These are phyloP conservation scores for Dilophus febrilis DNA, from an alignment of 2,888 invertebrate species.

Conservation along the genomic window DNA sequence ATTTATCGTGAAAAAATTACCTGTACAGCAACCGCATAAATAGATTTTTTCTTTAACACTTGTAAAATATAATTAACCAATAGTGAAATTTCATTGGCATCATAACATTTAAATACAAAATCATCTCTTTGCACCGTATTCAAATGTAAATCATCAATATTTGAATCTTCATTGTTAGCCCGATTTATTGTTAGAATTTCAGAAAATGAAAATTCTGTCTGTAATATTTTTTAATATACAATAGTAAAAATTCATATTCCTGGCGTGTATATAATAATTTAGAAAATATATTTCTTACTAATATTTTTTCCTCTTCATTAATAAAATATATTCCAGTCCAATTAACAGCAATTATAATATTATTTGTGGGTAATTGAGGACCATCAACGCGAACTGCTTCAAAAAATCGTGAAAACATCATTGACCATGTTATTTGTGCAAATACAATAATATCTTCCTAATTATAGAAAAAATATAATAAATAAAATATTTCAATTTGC, in stretches of 20 bases:
- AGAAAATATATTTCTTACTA: constrained; percentile 23
- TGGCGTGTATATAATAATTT: not conserved
- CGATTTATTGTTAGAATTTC: constrained; percentile 66
- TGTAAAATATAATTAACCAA: constrained; percentile 70
- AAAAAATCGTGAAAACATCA: constrained; percentile 85
- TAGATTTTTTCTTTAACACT: constrained; percentile 71
- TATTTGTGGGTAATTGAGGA: constrained; percentile 44
- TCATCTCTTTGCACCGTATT: constrained; percentile 76
- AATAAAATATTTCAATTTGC: too few species aligned
- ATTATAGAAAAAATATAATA: not conserved
- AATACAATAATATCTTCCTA: constrained; percentile 75
- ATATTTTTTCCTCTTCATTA: constrained; percentile 79
- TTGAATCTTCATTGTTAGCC: constrained; percentile 33
- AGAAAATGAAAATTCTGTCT: constrained; percentile 64
- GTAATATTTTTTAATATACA: not conserved
- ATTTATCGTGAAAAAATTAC: not conserved
- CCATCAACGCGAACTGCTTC: constrained; percentile 70
- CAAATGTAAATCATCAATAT: constrained; percentile 51
- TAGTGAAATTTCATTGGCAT: constrained; percentile 69
- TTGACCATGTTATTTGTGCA: constrained; percentile 84
- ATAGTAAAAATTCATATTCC: not conserved
- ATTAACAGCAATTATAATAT: constrained; percentile 83
- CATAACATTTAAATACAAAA: constrained; percentile 76
- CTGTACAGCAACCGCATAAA: constrained; percentile 57
- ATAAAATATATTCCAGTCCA: constrained; percentile 87